Evolutionary conservation across 2,113 vertebrate genomes (phyloP).

Genomic region (Cinclus cinclus): DNA sequence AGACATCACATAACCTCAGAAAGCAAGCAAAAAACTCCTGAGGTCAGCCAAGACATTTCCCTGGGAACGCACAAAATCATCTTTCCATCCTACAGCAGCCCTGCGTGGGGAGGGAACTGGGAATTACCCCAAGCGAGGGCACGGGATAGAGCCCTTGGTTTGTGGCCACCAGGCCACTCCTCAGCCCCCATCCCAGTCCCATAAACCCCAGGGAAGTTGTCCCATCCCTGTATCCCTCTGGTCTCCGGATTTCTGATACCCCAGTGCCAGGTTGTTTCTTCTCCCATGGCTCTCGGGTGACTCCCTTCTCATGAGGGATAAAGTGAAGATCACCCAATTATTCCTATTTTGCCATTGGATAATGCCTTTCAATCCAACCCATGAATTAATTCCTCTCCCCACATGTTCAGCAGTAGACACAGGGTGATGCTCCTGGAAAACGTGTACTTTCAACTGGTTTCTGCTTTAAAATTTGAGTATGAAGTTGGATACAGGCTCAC

Average conservation of each 20-base stretch:
- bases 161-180: background rate
- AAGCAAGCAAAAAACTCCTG: background rate
- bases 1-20: background rate
- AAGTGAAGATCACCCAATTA: background rate
- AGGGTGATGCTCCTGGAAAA: background rate
- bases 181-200: background rate
- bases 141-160: background rate
- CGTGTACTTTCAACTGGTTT: background rate
- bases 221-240: background rate
- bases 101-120: background rate
- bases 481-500: accelerated
- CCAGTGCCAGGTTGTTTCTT: background rate
- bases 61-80: background rate
- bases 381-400: background rate
- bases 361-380: background rate
- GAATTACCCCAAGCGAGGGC: accelerated
- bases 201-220: accelerated
- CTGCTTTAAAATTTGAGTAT: background rate
- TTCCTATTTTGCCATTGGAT: background rate
- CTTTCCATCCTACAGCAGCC: background rate
- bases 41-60: background rate
- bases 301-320: no score
- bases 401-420: accelerated
- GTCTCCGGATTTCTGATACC: background rate
- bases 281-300: background rate